Evolutionary conservation across 1,140 invertebrate species (phyloP), one percentile per base, ranked within the genome.

Genomic region (Drosophila eugracilis): DNA sequence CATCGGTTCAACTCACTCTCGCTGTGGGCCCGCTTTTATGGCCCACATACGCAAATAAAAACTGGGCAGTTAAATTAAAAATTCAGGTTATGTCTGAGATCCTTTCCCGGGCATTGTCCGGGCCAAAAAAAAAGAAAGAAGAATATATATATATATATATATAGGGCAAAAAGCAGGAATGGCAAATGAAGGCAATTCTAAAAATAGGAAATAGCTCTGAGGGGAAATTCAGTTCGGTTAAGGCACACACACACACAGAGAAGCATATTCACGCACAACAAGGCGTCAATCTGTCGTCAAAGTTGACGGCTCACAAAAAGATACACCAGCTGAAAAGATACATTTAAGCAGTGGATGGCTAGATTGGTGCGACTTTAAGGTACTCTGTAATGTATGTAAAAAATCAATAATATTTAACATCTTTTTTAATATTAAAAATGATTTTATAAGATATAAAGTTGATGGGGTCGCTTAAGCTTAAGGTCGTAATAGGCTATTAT

Each of bases 21-120:
- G 49, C 9, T 21, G 4, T 24, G 32, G 32, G 66, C 50, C 41
- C 26, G n/a, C 50, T 60, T 55, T 58, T 71, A 65, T 58, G 44
- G 34, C 12, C 58, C 62, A 63, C 76, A 75, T 60, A 78, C 49
- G 73, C 73, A 75, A 72, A 85, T 77, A 81, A 81, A 81, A 81
- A 81, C 59, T 52, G 74, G 57, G 73, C 67, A 81, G 67, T 81
- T 67, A 77, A 73, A 81, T 81, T 73, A 81, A 76, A 81, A 76
- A 81, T 81, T 70, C 55, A 69, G 67, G 54, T 32, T 67, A 62
- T 50, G 34, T 34, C 47, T 21, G 34, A 39, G 50, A 48, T 52
- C 44, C 39, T 19, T 28, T 28, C 36, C 34, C 30, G 36, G 57
- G 28, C 45, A 53, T 66, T 67, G 63, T 67, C 14, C 52, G 21